phyloP scores from a whole-genome alignment of 2,797 vertebrate species.

The Caiman crocodilus region DNA sequence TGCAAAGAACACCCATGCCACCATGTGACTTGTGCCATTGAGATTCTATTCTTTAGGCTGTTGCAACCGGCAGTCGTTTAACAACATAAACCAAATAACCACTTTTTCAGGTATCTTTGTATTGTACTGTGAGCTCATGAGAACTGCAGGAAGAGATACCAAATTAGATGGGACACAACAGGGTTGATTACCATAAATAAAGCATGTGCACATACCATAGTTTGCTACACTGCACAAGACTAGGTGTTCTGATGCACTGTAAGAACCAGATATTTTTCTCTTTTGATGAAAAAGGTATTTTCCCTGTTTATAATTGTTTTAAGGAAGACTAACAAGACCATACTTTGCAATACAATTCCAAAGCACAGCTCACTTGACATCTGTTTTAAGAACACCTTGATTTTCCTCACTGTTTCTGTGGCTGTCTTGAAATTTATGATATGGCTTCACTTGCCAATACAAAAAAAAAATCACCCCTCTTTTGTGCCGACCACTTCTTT shows the following conservation, averaged over 20 bases:
- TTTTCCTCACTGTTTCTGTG: not conserved
- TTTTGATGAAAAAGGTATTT: not conserved
- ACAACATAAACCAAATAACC: not conserved
- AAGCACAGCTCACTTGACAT: not conserved
- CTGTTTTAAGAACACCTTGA: not conserved
- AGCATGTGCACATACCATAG: not conserved
- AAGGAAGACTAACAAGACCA: not conserved
- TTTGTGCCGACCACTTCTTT: not conserved
- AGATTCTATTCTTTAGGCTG: rapidly evolving
- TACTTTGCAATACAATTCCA: not conserved
- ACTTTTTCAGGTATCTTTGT: not conserved
- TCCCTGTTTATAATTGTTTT: not conserved
- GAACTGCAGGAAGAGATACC: not conserved
- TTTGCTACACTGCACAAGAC: not conserved
- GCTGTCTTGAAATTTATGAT: not conserved
- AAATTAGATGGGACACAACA: not conserved
- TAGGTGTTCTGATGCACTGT: not conserved
- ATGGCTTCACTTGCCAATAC: not conserved
- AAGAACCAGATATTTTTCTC: not conserved
- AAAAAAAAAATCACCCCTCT: not conserved
- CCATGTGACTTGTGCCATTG: not conserved
- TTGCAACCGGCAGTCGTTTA: not conserved
- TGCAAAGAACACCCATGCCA: not conserved
- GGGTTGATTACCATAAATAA: not conserved
- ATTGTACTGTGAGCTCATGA: not conserved